Base-by-base conservation (phyloP, 2,113 vertebrate genomes). In the Spheniscus mendiculus region DNA sequence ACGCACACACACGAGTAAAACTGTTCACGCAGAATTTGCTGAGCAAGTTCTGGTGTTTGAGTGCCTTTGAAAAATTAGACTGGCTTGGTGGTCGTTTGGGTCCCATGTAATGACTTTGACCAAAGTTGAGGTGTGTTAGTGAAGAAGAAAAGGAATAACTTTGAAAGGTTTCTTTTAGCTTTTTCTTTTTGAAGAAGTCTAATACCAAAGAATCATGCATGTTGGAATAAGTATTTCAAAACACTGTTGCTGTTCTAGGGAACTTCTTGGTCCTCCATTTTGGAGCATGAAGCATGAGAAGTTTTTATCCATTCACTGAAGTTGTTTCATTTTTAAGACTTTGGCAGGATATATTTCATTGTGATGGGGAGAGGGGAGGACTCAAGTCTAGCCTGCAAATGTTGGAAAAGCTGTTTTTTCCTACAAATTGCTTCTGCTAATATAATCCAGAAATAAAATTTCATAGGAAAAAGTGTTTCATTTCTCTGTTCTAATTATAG, bases 361-460 rank as follows among this genome's bases (percentile, higher is more conserved):
- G 61, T 79, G 36, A 50, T 63, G 30, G 27, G n/a, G 13, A 55
- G 25, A 61, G 45, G 15, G 53, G 4, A 23, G 15, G 9, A 82
- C 69, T 89, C 11, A 22, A 63, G 11, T 62, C n/a, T 65, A 69
- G 49, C 82, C 49, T 83, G 22, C 49, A 66, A 67, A 30, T 53
- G 42, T 26, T 81, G 59, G 32, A 81, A 73, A 79, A 92, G 40
- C 34, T 72, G 30, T 2, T 77, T 91, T 70, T 77, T 32, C 36
- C 78, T 89, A 11, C 38, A 71, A 81, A 62, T 90, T 66, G 17
- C 50, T 89, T 53, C 34, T 92, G 50, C 65, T 84, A 80, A 89
- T 91, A 10, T 20, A 74, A 87, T 73, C 47, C 77, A 87, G 89
- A 93, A 87, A 87, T 50, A 87, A 82, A 25, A 58, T 69, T 79